phyloP scores from a whole-genome alignment of 1,140 invertebrate species.

The Callitettix versicolor region DNA sequence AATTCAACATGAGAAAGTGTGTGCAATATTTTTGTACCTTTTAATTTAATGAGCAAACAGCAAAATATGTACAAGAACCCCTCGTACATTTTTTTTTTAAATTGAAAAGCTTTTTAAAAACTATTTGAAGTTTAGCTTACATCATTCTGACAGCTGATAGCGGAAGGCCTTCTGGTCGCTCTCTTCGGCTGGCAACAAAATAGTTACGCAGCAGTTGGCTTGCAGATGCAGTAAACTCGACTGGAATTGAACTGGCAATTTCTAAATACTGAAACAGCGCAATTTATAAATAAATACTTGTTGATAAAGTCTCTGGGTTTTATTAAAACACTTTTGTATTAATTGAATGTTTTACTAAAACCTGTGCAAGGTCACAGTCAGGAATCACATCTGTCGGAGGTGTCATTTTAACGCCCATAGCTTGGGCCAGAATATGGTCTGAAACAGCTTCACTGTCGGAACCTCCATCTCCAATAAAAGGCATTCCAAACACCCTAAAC shows the following conservation, averaged over 20 bases:
- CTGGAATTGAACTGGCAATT: conserved; percentile 13
- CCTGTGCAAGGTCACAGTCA: neutral
- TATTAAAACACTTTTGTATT: neutral
- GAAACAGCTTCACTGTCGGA: conserved; percentile 8
- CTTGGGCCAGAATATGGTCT: conserved; percentile 8
- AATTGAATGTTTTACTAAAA: neutral
- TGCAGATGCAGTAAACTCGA: conserved; percentile 17
- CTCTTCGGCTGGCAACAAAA: conserved; percentile 24
- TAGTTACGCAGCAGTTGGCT: conserved; percentile 22
- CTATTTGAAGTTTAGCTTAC: too few species aligned
- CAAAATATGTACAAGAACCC: too few species aligned
- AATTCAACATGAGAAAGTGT: too few species aligned
- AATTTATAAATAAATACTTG: neutral
- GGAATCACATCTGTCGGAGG: neutral
- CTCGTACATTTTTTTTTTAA: too few species aligned
- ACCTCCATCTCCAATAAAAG: conserved; percentile 19
- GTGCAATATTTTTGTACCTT: too few species aligned
- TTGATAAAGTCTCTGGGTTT: too few species aligned
- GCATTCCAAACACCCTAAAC: conserved; percentile 24
- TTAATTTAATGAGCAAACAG: too few species aligned
- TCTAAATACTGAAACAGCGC: conserved; percentile 14
- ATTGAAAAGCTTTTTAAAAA: too few species aligned
- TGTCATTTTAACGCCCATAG: neutral
- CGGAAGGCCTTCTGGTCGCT: conserved; percentile 21
- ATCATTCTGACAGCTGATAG: conserved; percentile 19